phyloP scores from a whole-genome alignment of 2,113 vertebrate genomes.

The Epinephelus fuscoguttatus region DNA sequence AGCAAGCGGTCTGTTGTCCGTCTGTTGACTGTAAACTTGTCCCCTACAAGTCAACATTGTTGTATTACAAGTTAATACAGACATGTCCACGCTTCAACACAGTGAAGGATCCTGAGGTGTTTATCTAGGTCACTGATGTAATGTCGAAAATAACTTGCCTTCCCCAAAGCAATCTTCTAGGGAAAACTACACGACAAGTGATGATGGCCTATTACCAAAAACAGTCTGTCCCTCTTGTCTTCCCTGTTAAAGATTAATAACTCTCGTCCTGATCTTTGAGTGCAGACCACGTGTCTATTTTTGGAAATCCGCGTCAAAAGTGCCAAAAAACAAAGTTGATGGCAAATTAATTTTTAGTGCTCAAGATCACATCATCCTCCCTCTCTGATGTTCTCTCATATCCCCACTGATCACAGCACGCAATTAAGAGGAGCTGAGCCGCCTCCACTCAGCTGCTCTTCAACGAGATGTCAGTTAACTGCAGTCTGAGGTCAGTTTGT shows the following conservation, averaged over 20 bases:
- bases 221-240: constrained; percentile 49
- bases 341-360: constrained; percentile 32
- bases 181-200: constrained; percentile 60
- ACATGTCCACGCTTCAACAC: constrained; percentile 3
- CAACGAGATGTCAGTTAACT: neutral
- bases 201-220: constrained; percentile 65
- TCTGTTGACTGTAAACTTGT: constrained; percentile 3
- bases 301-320: constrained; percentile 45
- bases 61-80: constrained; percentile 19
- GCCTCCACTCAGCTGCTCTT: constrained; percentile 20
- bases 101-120: constrained; percentile 25
- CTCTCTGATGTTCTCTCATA: constrained; percentile 18
- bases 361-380: constrained; percentile 8
- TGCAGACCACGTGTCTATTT: constrained; percentile 47
- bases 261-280: constrained; percentile 35
- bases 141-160: constrained; percentile 55
- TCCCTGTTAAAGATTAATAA: constrained; percentile 63
- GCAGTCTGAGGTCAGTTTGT: constrained; percentile 21
- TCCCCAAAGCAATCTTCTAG: constrained; percentile 52
- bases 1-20: no score
- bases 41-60: constrained; percentile 1
- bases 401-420: neutral
- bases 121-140: constrained; percentile 60
- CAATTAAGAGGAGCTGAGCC: constrained; percentile 24
- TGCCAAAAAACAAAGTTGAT: constrained; percentile 35